These are phyloP conservation scores for Clivina fossor DNA, from an alignment of 2,888 invertebrate species.

Conservation along the genomic window DNA sequence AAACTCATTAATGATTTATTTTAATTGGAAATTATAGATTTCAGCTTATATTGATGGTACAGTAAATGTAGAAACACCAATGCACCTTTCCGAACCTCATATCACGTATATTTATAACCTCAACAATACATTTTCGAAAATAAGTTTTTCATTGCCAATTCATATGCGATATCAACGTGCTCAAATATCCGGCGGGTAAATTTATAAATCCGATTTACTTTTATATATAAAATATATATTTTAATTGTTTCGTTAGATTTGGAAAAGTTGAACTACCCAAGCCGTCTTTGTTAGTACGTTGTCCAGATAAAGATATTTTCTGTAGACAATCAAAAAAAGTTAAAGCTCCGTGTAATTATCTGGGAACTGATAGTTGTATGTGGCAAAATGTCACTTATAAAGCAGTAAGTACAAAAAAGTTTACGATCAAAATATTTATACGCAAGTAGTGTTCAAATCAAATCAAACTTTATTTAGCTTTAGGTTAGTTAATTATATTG, in stretches of 20 bases:
- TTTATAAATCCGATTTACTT: constrained; percentile 14
- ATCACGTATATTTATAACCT: constrained; percentile 49
- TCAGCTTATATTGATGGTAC: constrained; percentile 48
- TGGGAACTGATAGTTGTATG: constrained; percentile 44
- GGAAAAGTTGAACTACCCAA: constrained; percentile 49
- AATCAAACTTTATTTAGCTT: too few species aligned
- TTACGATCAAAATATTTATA: neutral
- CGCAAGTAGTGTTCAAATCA: too few species aligned
- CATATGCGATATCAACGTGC: constrained; percentile 57
- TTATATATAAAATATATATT: constrained; percentile 1
- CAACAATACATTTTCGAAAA: constrained; percentile 44
- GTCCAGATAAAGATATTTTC: constrained; percentile 42
- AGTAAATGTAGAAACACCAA: constrained; percentile 52
- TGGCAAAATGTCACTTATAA: constrained; percentile 54
- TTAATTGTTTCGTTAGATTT: constrained; percentile 43
- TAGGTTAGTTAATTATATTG: too few species aligned
- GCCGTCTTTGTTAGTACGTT: constrained; percentile 49
- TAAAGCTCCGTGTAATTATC: constrained; percentile 50
- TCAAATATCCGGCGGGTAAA: constrained; percentile 52
- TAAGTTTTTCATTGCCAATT: constrained; percentile 52
- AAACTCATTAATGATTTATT: neutral
- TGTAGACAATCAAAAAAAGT: constrained; percentile 48
- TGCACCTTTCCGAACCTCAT: constrained; percentile 50
- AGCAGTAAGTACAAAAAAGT: constrained; percentile 50
- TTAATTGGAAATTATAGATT: constrained; percentile 42